Percentiles rank a stretch among this genome's conserved stretches.
These are phyloP conservation scores for Platysternon megacephalum DNA, from an alignment of 2,113 vertebrate genomes.

Conservation along the genomic window DNA sequence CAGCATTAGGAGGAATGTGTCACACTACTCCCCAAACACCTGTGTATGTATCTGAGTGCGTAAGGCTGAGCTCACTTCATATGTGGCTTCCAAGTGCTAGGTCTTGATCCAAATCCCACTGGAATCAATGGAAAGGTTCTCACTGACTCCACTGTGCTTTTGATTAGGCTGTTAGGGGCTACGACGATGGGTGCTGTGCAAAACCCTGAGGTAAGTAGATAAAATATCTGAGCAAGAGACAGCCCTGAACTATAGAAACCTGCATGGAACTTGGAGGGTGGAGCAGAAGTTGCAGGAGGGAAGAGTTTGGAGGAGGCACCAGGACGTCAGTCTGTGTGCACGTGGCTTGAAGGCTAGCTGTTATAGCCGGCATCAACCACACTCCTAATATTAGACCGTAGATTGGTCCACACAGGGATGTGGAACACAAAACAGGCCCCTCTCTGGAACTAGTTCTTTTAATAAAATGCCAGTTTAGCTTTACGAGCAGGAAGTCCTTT, in stretches of 20 bases:
- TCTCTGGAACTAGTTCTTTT: background rate
- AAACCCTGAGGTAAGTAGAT: too few species aligned
- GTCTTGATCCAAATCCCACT: background rate
- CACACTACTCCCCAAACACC: background rate
- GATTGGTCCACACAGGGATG: background rate
- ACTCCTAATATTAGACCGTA: background rate
- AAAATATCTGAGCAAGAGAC: background rate
- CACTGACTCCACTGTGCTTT: background rate
- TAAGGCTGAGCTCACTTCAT: background rate
- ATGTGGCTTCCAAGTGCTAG: background rate
- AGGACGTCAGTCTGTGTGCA: background rate
- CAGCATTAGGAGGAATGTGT: rapidly evolving
- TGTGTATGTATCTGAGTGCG: background rate
- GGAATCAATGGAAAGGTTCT: background rate
- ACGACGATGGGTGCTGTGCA: background rate
- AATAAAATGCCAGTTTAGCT: background rate
- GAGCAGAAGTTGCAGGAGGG: background rate
- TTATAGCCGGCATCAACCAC: background rate
- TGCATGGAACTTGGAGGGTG: background rate
- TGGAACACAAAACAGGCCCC: background rate
- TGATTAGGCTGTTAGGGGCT: background rate
- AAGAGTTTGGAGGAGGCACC: background rate
- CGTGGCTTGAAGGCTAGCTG: background rate
- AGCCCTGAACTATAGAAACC: background rate
- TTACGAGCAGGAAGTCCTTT: background rate